A percentile compares a stretch with the other conserved stretches of the same genome.
phyloP scores from a whole-genome alignment of 1,140 invertebrate species.

The Stegodyphus mimosarum region DNA sequence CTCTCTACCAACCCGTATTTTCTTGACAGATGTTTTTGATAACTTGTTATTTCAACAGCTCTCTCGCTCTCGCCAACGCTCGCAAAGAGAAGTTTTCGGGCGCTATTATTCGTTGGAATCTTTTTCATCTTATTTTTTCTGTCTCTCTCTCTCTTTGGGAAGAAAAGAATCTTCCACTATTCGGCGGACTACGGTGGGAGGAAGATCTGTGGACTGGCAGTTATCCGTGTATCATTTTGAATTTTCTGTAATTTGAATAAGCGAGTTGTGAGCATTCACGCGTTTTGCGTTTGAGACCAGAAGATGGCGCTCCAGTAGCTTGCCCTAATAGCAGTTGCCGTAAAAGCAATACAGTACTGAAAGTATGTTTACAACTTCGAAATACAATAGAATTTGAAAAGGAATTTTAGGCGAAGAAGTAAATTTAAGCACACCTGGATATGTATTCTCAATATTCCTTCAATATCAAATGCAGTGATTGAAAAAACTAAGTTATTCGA shows the following conservation, averaged over 20 bases:
- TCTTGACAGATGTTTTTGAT: constrained; percentile 57
- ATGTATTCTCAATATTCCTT: too few relatives aligned
- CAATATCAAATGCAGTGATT: too few relatives aligned
- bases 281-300: too few relatives aligned
- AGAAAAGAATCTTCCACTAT: constrained; percentile 30
- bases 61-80: not conserved
- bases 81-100: not conserved
- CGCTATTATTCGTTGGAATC: constrained; percentile 38
- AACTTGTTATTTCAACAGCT: constrained; percentile 60
- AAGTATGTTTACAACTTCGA: too few relatives aligned
- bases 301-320: too few relatives aligned
- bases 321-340: too few relatives aligned
- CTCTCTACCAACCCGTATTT: constrained; percentile 45
- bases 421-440: too few relatives aligned
- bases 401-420: too few relatives aligned
- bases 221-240: not conserved
- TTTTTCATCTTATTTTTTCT: not conserved
- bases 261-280: too few relatives aligned
- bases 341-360: too few relatives aligned
- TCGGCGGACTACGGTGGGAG: not conserved
- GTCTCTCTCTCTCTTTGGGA: not conserved
- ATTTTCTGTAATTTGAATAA: not conserved
- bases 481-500: too few relatives aligned
- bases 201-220: not conserved
- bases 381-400: too few relatives aligned